phyloP scores from a whole-genome alignment of 2,888 invertebrate species.

The Sipha maydis region DNA sequence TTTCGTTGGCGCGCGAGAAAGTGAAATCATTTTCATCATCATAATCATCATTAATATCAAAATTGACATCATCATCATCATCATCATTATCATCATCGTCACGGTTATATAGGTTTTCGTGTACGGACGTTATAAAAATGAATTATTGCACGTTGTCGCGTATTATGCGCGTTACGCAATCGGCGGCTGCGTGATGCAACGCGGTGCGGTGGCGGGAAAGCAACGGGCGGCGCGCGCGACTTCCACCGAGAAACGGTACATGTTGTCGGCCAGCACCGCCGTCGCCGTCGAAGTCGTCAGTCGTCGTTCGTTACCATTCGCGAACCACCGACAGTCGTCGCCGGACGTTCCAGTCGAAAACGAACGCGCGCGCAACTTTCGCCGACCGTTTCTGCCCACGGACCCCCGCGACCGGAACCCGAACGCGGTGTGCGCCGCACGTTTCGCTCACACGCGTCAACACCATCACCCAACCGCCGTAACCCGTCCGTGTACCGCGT shows the following conservation, averaged over 20 bases:
- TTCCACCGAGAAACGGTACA: slow-evolving; percentile 33
- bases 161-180: not conserved
- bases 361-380: not conserved
- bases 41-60: not conserved
- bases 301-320: not conserved
- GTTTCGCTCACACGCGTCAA: too few relatives aligned
- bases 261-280: slow-evolving; percentile 13
- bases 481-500: not conserved
- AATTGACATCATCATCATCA: too few relatives aligned
- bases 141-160: not conserved
- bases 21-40: not conserved
- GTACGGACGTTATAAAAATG: not conserved
- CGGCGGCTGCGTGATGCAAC: not conserved
- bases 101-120: too few relatives aligned
- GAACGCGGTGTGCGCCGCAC: too few relatives aligned
- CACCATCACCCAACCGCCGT: not conserved
- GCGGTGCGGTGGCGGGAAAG: slow-evolving; percentile 1
- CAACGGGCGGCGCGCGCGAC: slow-evolving; percentile 10
- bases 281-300: not conserved
- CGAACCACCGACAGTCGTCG: not conserved
- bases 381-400: too few relatives aligned
- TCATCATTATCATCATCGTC: not conserved
- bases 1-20: slow-evolving; percentile 33
- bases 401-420: too few relatives aligned
- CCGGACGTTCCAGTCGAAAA: not conserved